Conservation (phyloP, 2,113 vertebrate genomes). For the Brachyhypopomus gauderio region DNA sequence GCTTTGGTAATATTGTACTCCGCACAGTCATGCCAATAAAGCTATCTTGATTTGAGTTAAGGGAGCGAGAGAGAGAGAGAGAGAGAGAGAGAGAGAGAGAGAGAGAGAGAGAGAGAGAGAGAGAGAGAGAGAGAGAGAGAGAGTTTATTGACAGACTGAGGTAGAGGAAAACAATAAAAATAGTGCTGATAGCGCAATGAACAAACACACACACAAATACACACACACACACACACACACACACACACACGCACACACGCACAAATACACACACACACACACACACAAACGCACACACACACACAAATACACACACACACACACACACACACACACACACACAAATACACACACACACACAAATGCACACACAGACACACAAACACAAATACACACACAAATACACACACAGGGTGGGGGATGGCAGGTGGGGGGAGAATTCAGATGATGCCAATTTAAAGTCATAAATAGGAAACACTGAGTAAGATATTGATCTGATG, state of each 20-base stretch:
- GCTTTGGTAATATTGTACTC: too few species aligned
- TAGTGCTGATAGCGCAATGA: conserved; percentile 37
- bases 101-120: conserved; percentile 17
- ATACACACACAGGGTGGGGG: neutral
- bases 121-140: conserved; percentile 33
- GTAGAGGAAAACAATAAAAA: conserved; percentile 50
- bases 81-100: conserved; percentile 16
- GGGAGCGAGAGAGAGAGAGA: neutral
- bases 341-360: neutral
- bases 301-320: neutral
- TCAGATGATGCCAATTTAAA: neutral
- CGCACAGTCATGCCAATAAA: too few species aligned
- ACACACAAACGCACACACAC: conserved; percentile 2
- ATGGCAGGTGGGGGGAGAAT: neutral
- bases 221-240: neutral
- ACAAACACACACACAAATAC: conserved; percentile 4
- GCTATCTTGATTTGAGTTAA: too few species aligned
- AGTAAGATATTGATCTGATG: conserved; percentile 19
- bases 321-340: conserved; percentile 21
- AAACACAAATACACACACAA: neutral
- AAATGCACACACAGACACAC: conserved; percentile 13
- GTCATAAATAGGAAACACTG: conserved; percentile 36
- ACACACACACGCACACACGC: neutral
- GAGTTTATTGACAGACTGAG: conserved; percentile 31
- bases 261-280: neutral